Base-by-base conservation (phyloP, 1,140 invertebrate genomes). In the Penaeus chinensis region DNA sequence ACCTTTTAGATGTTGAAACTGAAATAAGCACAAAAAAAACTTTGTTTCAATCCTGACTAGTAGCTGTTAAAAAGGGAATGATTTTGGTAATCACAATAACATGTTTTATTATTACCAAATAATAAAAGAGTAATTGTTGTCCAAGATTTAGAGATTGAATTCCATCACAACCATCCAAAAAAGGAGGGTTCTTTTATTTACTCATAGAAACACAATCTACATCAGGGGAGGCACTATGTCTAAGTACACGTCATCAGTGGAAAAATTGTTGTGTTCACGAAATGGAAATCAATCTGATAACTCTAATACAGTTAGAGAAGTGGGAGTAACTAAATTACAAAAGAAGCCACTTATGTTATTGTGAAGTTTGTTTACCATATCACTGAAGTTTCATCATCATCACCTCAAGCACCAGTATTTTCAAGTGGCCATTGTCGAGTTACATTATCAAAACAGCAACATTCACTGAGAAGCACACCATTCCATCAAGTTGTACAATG, bases 341-440 rank as follows among this genome's bases (percentile, higher is more conserved):
- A 87, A 87, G 85, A 87, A 87, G 85, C 85, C 80, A 87, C 85
- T 87, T 87, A 82, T 77, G 66, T 63, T 82, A 81, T 87, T 82
- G 69, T 76, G 79, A 82, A 82, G 78, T 86, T 47, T 76, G 42
- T 69, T 71, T 84, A 60, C 54, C 61, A 78, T 66, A 84, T 84
- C 83, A 84, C 83, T 84, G 47, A 77, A 37, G 60, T 37, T 37
- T 82, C 61, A 62, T 63, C 54, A 63, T 82, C 81, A 82, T 32
- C 85, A 82, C 85, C 78, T 82, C 80, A 82, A 87, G 85, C 85
- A 87, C 85, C 85, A 87, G 66, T 87, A 77, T 87, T 76, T 87
- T 60, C 78, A 87, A 82, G 69, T 76, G 81, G 71, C 85, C 85
- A 82, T 60, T 65, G 66, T 81, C 42, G 61, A 71, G 47, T 61